Evolutionary conservation across 2,888 invertebrate species (phyloP).

Genomic region (Eristalinus aeneus): DNA sequence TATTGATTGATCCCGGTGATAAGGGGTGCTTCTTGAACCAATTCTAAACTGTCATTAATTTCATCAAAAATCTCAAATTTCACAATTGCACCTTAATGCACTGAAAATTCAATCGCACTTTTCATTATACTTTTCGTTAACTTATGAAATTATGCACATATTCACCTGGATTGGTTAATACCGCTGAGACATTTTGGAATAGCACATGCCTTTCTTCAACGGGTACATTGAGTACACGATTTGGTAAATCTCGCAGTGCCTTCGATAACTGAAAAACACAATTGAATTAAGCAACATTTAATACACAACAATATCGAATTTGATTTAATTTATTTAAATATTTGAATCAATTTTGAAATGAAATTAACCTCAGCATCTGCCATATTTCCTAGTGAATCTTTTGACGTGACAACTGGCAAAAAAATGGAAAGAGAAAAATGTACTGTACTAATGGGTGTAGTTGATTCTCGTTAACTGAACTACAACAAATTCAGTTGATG

Average conservation of each 20-base stretch:
- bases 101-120: not conserved
- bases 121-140: not conserved
- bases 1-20: conserved; percentile 58
- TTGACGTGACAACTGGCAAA: conserved; percentile 63
- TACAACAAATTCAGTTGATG: not conserved
- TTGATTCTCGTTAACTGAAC: not conserved
- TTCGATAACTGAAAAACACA: conserved; percentile 77
- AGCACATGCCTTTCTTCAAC: conserved; percentile 77
- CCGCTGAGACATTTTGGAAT: conserved; percentile 79
- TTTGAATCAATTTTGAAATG: not conserved
- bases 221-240: conserved; percentile 77
- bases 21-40: not conserved
- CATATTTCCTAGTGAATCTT: conserved; percentile 72
- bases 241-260: conserved; percentile 79
- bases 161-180: conserved; percentile 88
- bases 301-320: not conserved
- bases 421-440: conserved; percentile 29
- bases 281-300: conserved; percentile 10
- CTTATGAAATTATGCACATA: conserved; percentile 29
- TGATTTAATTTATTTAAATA: conserved; percentile 52
- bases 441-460: not conserved
- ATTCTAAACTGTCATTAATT: not conserved
- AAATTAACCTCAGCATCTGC: conserved; percentile 74
- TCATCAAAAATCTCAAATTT: not conserved
- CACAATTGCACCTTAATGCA: conserved; percentile 3